Base-by-base conservation (phyloP, 2,888 invertebrate genomes). In the Epinotia ramella region DNA sequence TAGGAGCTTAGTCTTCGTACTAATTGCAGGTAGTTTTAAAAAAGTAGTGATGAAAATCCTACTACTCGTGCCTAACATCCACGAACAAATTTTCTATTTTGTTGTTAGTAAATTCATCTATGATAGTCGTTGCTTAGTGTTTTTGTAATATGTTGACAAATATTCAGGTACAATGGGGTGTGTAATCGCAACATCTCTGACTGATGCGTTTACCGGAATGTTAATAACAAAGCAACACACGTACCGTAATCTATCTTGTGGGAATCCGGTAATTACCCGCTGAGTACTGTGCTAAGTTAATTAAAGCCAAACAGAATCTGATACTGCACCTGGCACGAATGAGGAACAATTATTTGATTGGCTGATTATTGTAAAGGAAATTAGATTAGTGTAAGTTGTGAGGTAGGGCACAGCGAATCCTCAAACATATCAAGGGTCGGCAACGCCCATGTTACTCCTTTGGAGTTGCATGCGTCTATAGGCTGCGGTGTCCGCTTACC, bases 221-320 rank as follows among this genome's bases (percentile, higher is more conserved):
- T 73, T 73, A 73, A 66, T 66, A 73, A 46, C 73, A 73, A 66
- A 69, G 60, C 46, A 66, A 40, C 65, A 66, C 49, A 59, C n/a
- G 59, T 44, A 53, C 46, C 44, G 66, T 60, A 66, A 60, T 56
- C 67, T n/a, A 40, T 73, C 73, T 60, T 53, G 53, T 62, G n/a
- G 20, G 67, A 63, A 73, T 62, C 62, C 67, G 13, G 53, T 73
- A 62, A 73, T 68, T 73, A 73, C 49, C 62, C 59, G n/a, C n/a
- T n/a, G 59, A 71, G 44, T 66, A 62, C 62, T 33, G 40, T 62
- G 63, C 71, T 20, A 63, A 63, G 57, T 64, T 74, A 69, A 68
- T 73, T 73, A 73, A 73, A 62, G n/a, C 20, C 24, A 46, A 69
- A 69, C n/a, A 49, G 16, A 60, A 59, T 20, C 40, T 73, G 62